A percentile compares a stretch with the other conserved stretches of the same genome.
phyloP scores from a whole-genome alignment of 1,140 invertebrate genomes.

The Drosophila albomicans region DNA sequence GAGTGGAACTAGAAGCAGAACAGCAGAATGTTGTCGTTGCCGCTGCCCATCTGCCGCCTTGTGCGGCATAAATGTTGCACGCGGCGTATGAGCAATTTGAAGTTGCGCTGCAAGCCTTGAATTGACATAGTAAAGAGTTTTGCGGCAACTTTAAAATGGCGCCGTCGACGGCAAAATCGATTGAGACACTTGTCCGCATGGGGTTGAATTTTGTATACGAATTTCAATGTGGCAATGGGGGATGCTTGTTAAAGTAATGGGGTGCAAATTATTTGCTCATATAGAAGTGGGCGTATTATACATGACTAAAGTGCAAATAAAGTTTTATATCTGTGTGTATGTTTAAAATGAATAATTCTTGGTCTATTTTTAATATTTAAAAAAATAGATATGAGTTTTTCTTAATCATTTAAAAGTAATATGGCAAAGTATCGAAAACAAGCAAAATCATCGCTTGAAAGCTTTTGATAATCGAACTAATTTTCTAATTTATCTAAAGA shows the following conservation, averaged over 20 bases:
- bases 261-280: background rate
- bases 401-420: no score
- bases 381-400: no score
- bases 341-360: no score
- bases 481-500: no score
- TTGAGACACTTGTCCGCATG: slow-evolving; percentile 11
- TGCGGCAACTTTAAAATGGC: slow-evolving; percentile 59
- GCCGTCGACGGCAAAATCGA: slow-evolving; percentile 18
- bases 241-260: slow-evolving; percentile 13
- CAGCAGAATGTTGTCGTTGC: background rate
- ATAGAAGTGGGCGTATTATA: background rate
- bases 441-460: no score
- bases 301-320: background rate
- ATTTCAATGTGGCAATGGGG: background rate
- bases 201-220: background rate
- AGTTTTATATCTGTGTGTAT: background rate
- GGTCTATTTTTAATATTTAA: no score
- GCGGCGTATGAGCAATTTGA: slow-evolving; percentile 66
- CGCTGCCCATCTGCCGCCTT: slow-evolving; percentile 17
- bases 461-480: no score
- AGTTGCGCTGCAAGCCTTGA: slow-evolving; percentile 61
- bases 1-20: slow-evolving; percentile 24
- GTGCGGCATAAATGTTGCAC: slow-evolving; percentile 47
- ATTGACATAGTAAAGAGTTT: slow-evolving; percentile 71
- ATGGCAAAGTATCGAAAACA: no score